phyloP scores from a whole-genome alignment of 2,888 invertebrate species.

The Drosophila pseudotakahashii region DNA sequence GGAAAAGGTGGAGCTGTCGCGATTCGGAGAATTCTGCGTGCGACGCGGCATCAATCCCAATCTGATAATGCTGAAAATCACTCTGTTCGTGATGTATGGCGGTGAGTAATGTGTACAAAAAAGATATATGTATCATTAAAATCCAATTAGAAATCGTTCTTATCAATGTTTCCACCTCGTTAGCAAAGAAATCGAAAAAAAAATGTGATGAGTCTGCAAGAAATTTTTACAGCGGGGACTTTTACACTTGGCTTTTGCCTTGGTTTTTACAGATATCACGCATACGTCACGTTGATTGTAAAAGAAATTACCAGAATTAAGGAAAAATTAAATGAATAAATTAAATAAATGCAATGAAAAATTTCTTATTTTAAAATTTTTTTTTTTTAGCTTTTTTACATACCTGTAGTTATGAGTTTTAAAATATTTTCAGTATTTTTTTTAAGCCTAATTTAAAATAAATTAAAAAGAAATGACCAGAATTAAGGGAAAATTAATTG shows the following conservation, averaged over 20 bases:
- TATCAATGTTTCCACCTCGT: background rate
- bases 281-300: constrained; percentile 38
- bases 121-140: constrained; percentile 50
- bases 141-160: constrained; percentile 53
- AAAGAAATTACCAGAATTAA: background rate
- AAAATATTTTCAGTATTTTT: too few species aligned
- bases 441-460: too few species aligned
- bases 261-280: constrained; percentile 15
- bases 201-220: background rate
- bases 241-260: background rate
- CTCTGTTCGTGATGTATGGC: constrained; percentile 93
- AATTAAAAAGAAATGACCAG: background rate
- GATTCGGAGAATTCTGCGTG: constrained; percentile 83
- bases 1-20: constrained; percentile 78
- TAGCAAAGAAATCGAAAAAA: background rate
- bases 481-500: background rate
- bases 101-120: constrained; percentile 85
- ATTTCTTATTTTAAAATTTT: too few species aligned
- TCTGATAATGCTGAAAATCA: constrained; percentile 92
- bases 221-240: too few species aligned
- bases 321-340: too few species aligned
- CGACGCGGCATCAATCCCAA: constrained; percentile 89
- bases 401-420: too few species aligned
- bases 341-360: too few species aligned
- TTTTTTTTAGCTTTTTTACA: too few species aligned